Evolutionary conservation across 2,113 vertebrate genomes (phyloP).

Genomic region (Falco punctatus): DNA sequence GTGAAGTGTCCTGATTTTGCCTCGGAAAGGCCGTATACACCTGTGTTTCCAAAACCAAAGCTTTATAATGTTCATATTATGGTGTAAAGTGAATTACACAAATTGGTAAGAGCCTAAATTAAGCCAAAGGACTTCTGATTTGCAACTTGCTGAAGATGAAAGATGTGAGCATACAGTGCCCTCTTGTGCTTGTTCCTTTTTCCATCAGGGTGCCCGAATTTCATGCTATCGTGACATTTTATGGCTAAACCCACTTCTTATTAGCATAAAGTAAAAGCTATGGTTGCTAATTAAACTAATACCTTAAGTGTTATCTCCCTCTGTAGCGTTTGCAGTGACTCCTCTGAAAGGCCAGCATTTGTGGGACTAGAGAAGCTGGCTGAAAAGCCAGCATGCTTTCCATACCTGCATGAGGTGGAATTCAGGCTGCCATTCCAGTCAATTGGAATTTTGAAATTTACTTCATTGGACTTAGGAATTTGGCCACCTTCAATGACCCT

Average conservation of each 20-base stretch:
- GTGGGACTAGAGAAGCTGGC: background rate
- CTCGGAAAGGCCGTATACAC: background rate
- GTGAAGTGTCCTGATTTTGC: background rate
- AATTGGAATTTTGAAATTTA: background rate
- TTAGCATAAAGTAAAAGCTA: background rate
- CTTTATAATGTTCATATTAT: background rate
- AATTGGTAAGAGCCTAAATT: background rate
- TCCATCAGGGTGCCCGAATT: background rate
- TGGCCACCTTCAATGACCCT: background rate
- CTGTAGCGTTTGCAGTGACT: background rate
- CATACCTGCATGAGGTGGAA: background rate
- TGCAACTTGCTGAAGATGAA: background rate
- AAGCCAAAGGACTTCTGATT: background rate
- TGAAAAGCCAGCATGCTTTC: background rate
- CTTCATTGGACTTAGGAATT: background rate
- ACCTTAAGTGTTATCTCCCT: background rate
- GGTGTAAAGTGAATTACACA: background rate
- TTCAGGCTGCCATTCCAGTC: background rate
- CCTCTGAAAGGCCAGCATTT: background rate
- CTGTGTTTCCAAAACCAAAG: background rate
- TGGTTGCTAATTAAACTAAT: background rate
- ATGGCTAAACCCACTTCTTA: background rate
- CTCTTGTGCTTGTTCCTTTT: conserved; percentile 39
- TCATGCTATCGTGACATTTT: background rate
- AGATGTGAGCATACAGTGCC: background rate